Evolutionary conservation across 2,797 vertebrate genomes (phyloP).

Genomic region (Falco rusticolus): DNA sequence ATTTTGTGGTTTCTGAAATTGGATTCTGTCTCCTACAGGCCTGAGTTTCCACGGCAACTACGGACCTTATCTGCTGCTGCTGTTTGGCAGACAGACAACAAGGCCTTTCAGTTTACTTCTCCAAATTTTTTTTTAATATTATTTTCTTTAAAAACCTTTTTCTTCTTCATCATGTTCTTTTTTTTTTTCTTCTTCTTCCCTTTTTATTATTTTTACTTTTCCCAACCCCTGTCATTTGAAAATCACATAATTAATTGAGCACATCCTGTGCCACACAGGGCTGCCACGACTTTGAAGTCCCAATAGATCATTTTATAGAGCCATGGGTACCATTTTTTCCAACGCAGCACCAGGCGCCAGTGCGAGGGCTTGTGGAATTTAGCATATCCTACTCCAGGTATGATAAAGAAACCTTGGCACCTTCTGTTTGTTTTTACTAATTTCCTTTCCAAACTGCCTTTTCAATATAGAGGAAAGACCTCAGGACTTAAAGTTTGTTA

Average conservation of each 20-base stretch:
- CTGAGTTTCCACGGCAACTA: constrained; percentile 89
- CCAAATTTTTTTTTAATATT: constrained; percentile 40
- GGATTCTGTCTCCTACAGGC: constrained; percentile 92
- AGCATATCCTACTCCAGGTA: constrained; percentile 78
- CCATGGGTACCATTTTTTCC: constrained; percentile 74
- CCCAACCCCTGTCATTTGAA: constrained; percentile 82
- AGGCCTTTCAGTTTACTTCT: constrained; percentile 86
- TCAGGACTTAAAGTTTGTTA: constrained; percentile 74
- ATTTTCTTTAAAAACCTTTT: constrained; percentile 68
- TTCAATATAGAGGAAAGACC: constrained; percentile 79
- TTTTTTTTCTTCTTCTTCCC: not conserved
- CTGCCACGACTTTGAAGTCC: constrained; percentile 81
- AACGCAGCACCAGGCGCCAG: constrained; percentile 75
- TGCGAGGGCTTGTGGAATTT: constrained; percentile 63
- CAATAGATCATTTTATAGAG: constrained; percentile 81
- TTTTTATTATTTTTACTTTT: constrained; percentile 75
- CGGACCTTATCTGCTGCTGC: constrained; percentile 91
- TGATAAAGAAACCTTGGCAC: constrained; percentile 80
- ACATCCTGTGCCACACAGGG: constrained; percentile 82
- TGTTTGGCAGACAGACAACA: constrained; percentile 88
- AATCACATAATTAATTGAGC: constrained; percentile 85
- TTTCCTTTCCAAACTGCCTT: constrained; percentile 81
- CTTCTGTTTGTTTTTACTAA: constrained; percentile 79
- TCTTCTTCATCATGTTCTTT: constrained; percentile 19
- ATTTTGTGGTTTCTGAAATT: constrained; percentile 97